These are phyloP conservation scores for Silurus meridionalis DNA, from an alignment of 2,113 vertebrate genomes.

Conservation along the genomic window DNA sequence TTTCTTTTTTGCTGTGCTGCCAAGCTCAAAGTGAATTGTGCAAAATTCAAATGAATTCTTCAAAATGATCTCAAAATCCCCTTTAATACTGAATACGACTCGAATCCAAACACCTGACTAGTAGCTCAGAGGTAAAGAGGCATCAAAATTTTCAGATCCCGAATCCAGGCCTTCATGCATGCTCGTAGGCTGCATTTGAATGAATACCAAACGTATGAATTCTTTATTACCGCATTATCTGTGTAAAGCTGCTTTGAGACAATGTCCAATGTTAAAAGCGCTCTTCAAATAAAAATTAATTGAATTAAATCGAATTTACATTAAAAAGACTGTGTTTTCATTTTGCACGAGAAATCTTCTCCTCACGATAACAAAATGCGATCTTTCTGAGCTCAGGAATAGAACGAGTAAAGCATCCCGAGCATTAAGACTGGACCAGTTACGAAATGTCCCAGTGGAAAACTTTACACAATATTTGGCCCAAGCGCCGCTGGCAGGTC, in stretches of 20 bases:
- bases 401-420: background rate
- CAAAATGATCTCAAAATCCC: background rate
- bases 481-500: constrained; percentile 4
- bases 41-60: background rate
- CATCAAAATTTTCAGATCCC: background rate
- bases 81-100: background rate
- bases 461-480: constrained; percentile 30
- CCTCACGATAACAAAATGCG: background rate
- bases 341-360: background rate
- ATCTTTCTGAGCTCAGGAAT: background rate
- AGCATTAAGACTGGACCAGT: constrained; percentile 19
- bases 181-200: background rate
- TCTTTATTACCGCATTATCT: too few relatives aligned
- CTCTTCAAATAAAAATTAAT: too few relatives aligned
- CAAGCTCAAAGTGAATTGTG: constrained; percentile 13
- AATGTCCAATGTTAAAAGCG: too few relatives aligned
- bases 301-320: too few relatives aligned
- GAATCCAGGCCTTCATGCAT: background rate
- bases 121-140: background rate
- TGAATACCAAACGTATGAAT: too few relatives aligned
- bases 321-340: background rate
- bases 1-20: background rate
- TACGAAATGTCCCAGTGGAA: constrained; percentile 46
- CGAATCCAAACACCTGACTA: background rate
- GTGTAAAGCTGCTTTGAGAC: too few relatives aligned